Conservation (phyloP, 2,888 invertebrate species). For the Dryobota labecula region DNA sequence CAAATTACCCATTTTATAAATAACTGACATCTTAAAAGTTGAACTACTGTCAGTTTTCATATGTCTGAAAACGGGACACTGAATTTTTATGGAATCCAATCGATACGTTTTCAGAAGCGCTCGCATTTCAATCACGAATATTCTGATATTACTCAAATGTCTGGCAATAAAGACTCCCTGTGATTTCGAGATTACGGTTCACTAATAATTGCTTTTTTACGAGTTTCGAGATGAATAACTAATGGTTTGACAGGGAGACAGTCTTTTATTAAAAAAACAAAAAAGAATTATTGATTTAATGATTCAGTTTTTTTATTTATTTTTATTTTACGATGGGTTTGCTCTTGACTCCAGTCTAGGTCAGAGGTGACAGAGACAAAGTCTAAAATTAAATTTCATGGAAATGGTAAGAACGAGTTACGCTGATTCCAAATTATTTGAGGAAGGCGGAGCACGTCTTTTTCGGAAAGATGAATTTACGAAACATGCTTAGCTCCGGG, state of each 20-base stretch:
- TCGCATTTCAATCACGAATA: conserved; percentile 50
- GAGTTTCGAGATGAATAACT: neutral
- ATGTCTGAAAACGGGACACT: neutral
- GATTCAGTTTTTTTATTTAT: neutral
- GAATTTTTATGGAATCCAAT: conserved; percentile 49
- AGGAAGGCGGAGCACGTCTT: neutral
- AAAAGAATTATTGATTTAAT: neutral
- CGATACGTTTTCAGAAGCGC: conserved; percentile 19
- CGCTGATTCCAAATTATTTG: too few relatives aligned
- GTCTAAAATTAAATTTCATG: too few relatives aligned
- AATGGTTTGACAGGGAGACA: neutral
- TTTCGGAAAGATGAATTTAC: neutral
- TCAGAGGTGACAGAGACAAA: too few relatives aligned
- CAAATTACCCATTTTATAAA: neutral
- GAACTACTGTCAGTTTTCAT: conserved; percentile 20
- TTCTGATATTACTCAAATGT: conserved; percentile 37
- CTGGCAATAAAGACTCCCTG: conserved; percentile 11
- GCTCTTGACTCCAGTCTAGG: too few relatives aligned
- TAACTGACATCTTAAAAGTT: neutral
- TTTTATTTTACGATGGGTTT: too few relatives aligned
- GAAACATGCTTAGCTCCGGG: neutral
- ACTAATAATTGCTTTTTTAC: conserved; percentile 13
- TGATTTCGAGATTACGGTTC: conserved; percentile 11
- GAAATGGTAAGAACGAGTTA: too few relatives aligned
- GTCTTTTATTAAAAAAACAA: neutral